Evolutionary conservation across 2,113 vertebrate species (phyloP).

Genomic region (Megalops atlanticus): DNA sequence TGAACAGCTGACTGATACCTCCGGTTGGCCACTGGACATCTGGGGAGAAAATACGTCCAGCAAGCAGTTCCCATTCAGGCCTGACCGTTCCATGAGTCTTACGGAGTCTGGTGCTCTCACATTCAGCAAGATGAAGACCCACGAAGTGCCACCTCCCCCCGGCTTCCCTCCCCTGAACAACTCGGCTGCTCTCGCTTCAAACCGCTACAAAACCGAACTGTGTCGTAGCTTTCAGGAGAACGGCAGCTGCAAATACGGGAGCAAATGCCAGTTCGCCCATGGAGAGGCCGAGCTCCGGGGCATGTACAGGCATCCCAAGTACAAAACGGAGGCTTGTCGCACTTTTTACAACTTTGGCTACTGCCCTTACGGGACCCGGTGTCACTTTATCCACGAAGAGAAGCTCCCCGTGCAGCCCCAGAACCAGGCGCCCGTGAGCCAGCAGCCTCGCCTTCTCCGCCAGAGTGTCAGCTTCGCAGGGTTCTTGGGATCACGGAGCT

Average conservation of each 20-base stretch:
- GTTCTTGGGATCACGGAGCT: slow-evolving; percentile 65
- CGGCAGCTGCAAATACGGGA: slow-evolving; percentile 76
- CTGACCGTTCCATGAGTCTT: slow-evolving; percentile 78
- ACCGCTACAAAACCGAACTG: slow-evolving; percentile 79
- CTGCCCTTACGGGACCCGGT: slow-evolving; percentile 85
- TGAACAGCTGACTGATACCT: slow-evolving; percentile 56
- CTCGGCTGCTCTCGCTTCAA: slow-evolving; percentile 57
- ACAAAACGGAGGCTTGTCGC: slow-evolving; percentile 89
- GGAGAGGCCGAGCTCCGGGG: slow-evolving; percentile 79
- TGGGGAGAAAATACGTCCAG: slow-evolving; percentile 61
- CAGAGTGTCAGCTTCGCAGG: slow-evolving; percentile 86
- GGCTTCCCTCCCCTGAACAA: slow-evolving; percentile 74
- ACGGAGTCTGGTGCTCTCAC: slow-evolving; percentile 66
- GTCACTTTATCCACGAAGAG: slow-evolving; percentile 88
- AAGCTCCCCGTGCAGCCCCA: slow-evolving; percentile 53
- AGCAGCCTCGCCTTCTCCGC: slow-evolving; percentile 65
- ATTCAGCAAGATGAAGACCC: slow-evolving; percentile 54
- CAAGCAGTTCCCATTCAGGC: slow-evolving; percentile 57
- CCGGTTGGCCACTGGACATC: slow-evolving; percentile 62
- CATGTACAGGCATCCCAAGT: slow-evolving; percentile 84
- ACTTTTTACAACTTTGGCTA: slow-evolving; percentile 88
- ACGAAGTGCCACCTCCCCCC: slow-evolving; percentile 70
- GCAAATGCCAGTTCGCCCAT: slow-evolving; percentile 86
- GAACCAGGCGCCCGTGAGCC: slow-evolving; percentile 36
- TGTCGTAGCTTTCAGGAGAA: slow-evolving; percentile 77